Base-by-base conservation (phyloP, 1,140 invertebrate species). In the Idris sp. region DNA sequence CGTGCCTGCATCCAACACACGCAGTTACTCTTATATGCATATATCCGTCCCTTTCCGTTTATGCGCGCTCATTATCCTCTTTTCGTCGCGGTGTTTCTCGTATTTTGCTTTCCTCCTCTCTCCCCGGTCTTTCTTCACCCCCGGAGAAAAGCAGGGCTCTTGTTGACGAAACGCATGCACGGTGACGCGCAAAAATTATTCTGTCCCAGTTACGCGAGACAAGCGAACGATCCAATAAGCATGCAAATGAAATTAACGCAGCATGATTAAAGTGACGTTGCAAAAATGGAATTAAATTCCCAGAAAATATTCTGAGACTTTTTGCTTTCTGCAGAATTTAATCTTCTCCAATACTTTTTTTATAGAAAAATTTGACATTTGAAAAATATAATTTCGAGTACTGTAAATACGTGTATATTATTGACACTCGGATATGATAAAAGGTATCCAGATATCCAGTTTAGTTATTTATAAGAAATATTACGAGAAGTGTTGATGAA, bases 241-340 rank as follows among this genome's bases (percentile, higher is more conserved):
- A 73, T 73, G 69, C 69, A 73, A 73, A 73, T 73, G 59, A 73
- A 64, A 73, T 73, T 65, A 73, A 65, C 69, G 59, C 59, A 35
- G 44, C 51, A 40, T 56, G 41, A 64, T 72, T 62, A 72, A 72
- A 72, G 49, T 48, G 58, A 64, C 68, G 33, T 56, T 64, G 49
- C 48, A 35, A 61, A 56, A 62, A 56, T 35, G 58, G 44, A 48
- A 49, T 51, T 26, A 49, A 68, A 59, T 68, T 59, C 64, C 53
- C 33, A 15, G 26, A 49, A 33, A 25, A 3, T 5, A 15, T n/a
- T n/a, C n/a, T n/a, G n/a, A n/a, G n/a, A n/a, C n/a, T n/a, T n/a
- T n/a, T n/a, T n/a, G n/a, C n/a, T n/a, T n/a, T n/a, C n/a, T n/a
- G n/a, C n/a, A n/a, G n/a, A n/a, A n/a, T n/a, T n/a, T n/a, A n/a